These are phyloP conservation scores for Leucopsar rothschildi DNA, from an alignment of 2,113 vertebrate species.

Conservation along the genomic window DNA sequence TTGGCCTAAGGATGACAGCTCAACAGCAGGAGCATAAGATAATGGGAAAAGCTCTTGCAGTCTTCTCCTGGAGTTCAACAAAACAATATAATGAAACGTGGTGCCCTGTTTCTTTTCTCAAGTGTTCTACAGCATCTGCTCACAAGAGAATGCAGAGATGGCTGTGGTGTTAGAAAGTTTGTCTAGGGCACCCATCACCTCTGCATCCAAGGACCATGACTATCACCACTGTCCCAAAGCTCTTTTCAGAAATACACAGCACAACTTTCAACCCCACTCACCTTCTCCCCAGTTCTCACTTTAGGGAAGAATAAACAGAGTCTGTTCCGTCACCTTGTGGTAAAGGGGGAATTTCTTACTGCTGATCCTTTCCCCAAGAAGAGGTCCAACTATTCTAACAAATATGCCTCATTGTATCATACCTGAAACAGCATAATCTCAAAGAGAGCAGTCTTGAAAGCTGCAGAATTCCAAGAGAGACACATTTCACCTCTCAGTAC, in stretches of 20 bases:
- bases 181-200: neutral
- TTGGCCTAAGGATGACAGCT: neutral
- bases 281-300: neutral
- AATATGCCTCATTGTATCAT: neutral
- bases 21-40: conserved; percentile 28
- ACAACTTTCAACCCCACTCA: neutral
- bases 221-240: neutral
- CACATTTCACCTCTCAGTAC: neutral
- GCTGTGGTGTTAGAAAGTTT: rapidly evolving
- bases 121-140: neutral
- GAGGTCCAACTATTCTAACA: neutral
- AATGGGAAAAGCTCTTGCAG: neutral
- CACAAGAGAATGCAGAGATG: rapidly evolving
- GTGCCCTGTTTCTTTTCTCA: neutral
- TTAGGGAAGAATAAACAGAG: neutral
- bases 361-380: neutral
- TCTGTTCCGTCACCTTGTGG: neutral
- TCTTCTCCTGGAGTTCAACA: neutral
- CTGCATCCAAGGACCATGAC: neutral
- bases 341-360: neutral
- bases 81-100: neutral
- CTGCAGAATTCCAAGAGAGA: neutral
- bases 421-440: neutral
- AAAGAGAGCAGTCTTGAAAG: neutral
- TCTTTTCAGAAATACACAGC: neutral